A percentile compares a stretch with the other conserved stretches of the same genome.
Evolutionary conservation across 2,888 invertebrate genomes (phyloP).

Genomic region (Dryadula phaetusa): DNA sequence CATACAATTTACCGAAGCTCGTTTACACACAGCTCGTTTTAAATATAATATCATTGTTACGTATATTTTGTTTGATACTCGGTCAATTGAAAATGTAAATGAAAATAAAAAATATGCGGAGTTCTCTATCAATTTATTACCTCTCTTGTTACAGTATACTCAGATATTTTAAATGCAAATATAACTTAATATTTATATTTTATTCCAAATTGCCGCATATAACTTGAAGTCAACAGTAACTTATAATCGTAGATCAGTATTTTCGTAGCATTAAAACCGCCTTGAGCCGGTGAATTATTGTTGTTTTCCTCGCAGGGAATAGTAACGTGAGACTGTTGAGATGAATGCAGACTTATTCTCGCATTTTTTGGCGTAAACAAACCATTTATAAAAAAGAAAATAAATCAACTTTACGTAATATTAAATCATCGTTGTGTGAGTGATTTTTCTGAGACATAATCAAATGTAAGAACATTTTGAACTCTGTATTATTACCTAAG

Average conservation of each 20-base stretch:
- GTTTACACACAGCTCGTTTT: no score
- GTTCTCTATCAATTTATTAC: no score
- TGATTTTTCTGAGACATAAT: background rate
- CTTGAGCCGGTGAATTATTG: conserved; percentile 64
- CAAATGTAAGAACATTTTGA: background rate
- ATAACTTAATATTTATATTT: background rate
- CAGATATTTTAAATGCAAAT: no score
- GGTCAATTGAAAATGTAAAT: background rate
- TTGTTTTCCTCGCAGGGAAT: conserved; percentile 71
- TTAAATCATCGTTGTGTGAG: conserved; percentile 16
- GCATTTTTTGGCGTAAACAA: conserved; percentile 72
- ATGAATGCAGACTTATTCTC: conserved; percentile 69
- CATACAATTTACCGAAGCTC: no score
- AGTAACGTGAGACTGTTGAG: conserved; percentile 57
- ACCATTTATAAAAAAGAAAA: conserved; percentile 67
- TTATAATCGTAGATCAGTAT: conserved; percentile 5
- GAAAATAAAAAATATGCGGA: no score
- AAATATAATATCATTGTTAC: no score
- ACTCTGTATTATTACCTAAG: background rate
- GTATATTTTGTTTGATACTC: no score
- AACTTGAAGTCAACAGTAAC: background rate
- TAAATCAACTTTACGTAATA: conserved; percentile 61
- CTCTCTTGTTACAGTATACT: no score
- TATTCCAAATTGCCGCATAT: background rate
- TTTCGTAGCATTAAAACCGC: conserved; percentile 44